Base-by-base conservation (phyloP, 2,888 invertebrate species). In the Spodoptera picta region DNA sequence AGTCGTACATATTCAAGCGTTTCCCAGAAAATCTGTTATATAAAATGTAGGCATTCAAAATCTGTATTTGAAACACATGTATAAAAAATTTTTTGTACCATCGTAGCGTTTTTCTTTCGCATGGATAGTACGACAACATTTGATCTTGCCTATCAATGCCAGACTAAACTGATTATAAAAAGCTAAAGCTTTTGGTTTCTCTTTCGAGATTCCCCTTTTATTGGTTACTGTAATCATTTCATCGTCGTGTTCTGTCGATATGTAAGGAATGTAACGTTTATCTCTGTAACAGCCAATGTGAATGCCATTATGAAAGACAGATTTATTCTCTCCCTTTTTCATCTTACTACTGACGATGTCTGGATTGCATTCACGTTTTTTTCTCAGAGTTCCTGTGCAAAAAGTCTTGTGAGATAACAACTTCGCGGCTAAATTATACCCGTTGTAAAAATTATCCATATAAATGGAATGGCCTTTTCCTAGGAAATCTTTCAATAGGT, bases 381-480 rank as follows among this genome's bases (percentile, higher is more conserved):
- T 72, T 44, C 59, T 61, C 49, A 80, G 53, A 82, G 82, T 62
- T 78, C 82, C 70, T 73, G 65, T 69, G 76, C 71, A 60, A 69
- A 69, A 57, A 70, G 77, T 61, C 52, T 60, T 66, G 57, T 60
- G 55, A 69, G 74, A 60, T 19, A 71, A 48, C 55, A 84, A 57
- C 47, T 65, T 60, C 43, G 58, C 74, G 52, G 77, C 79, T 53
- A 65, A 57, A 43, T 49, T 49, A 43, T 57, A 60, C 36, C 56
- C 53, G 44, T 78, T 85, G 57, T 83, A 83, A 60, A 72, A 82
- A 58, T 83, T 83, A 53, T 83, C 82, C 70, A 84, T 79, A 52
- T 77, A 83, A 36, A 85, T 44, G 27, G 69, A 57, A 64, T 83
- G 82, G 11, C 82, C 82, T 60, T 57, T 54, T 65, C 78, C 66